Base-by-base conservation (phyloP, 2,888 invertebrate genomes). In the Celastrina argiolus region DNA sequence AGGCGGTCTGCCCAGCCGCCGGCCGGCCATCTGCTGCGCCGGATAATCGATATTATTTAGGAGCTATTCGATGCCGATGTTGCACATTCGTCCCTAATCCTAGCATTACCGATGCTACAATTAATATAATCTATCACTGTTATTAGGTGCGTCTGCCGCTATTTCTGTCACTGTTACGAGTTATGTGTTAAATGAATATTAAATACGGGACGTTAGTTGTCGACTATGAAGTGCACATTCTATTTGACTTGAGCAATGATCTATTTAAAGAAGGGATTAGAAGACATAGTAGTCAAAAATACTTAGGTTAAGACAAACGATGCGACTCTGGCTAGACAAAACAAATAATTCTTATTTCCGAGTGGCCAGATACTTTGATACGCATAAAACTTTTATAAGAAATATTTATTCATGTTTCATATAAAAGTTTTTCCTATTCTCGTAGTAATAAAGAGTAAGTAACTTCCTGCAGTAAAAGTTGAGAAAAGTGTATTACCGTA, bases 11-110 rank as follows among this genome's bases (percentile, higher is more conserved):
- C 77, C 83, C 81, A 76, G 81, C 76, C 76, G 80, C 77, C 78
- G 76, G 78, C 81, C 81, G 84, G 84, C 89, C 90, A 91, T 90
- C 90, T 91, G 90, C 84, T 88, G 84, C 84, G 81, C 80, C 79
- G 85, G 82, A 80, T 86, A 90, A 90, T 91, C 90, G 83, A 90
- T 91, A 88, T 83, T 84, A 85, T 88, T 88, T 85, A 85, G 83
- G 79, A 83, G 41, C 65, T 41, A 18, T 31, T 51, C 26, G 41
- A 28, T 64, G 31, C 45, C 14, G 42, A 34, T 7, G 36, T 31
- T 58, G 58, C 58, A 28, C 56, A 31, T 58, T 28, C 58, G 58
- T 28, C 28, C 58, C 31, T 8, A 58, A 31, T 58, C 51, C 22
- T 51, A 12, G 51, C 14, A 51, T 28, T 58, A 58, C 56, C 28